phyloP scores from a whole-genome alignment of 2,797 vertebrate species.

The Sylvia borin region DNA sequence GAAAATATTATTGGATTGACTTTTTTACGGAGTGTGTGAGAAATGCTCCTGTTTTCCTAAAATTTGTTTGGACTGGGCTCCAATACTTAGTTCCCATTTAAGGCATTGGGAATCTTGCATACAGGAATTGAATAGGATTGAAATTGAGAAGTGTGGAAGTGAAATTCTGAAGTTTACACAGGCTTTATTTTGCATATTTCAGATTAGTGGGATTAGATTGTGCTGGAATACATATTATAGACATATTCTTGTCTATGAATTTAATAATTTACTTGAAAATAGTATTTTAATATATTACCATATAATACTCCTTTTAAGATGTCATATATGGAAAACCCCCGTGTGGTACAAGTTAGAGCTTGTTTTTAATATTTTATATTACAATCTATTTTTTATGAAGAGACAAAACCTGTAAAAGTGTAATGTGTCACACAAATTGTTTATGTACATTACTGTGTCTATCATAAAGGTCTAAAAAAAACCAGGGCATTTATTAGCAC shows the following conservation, averaged over 20 bases:
- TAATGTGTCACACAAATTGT: background rate
- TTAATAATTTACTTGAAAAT: constrained; percentile 60
- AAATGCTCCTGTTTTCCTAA: background rate
- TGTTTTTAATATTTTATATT: constrained; percentile 53
- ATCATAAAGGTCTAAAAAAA: constrained; percentile 9
- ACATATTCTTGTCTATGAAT: constrained; percentile 8
- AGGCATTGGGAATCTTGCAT: background rate
- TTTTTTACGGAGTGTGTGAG: background rate
- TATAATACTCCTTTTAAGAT: constrained; percentile 21
- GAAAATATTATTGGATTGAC: background rate
- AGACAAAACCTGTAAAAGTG: background rate
- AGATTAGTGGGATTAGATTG: constrained; percentile 24
- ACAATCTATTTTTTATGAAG: constrained; percentile 46
- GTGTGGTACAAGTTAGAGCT: constrained; percentile 27
- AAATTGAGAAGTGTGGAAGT: background rate
- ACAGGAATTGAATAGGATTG: background rate
- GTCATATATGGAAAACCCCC: background rate
- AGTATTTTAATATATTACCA: constrained; percentile 39
- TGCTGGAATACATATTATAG: background rate
- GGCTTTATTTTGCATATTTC: constrained; percentile 36
- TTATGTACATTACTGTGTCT: background rate
- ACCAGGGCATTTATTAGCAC: constrained; percentile 29
- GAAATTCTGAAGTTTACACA: background rate
- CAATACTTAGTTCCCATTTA: background rate
- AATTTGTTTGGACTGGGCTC: background rate